phyloP scores from a whole-genome alignment of 2,797 vertebrate species.

The Echiichthys vipera region DNA sequence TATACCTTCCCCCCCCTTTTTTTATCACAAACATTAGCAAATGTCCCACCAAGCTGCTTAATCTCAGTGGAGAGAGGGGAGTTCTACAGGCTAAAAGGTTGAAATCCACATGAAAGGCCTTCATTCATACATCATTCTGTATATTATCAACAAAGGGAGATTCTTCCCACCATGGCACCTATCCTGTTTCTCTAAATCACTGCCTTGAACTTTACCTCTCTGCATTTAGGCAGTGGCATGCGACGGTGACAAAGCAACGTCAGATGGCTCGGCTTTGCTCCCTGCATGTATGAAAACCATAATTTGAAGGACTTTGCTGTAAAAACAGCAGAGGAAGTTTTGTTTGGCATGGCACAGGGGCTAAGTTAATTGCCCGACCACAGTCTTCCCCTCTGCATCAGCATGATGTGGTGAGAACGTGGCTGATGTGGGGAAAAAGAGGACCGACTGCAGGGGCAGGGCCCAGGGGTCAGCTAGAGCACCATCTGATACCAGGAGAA shows the following conservation, averaged over 20 bases:
- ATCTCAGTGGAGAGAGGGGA: conserved; percentile 22
- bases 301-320: conserved; percentile 81
- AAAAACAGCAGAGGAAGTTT: conserved; percentile 87
- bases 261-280: conserved; percentile 62
- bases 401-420: conserved; percentile 77
- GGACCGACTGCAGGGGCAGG: conserved; percentile 60
- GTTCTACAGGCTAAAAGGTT: conserved; percentile 22
- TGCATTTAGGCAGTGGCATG: conserved; percentile 44
- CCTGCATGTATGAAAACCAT: conserved; percentile 80
- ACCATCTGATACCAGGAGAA: conserved; percentile 65
- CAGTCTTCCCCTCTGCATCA: conserved; percentile 83
- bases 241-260: conserved; percentile 73
- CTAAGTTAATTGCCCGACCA: conserved; percentile 84
- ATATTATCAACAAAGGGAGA: conserved; percentile 50
- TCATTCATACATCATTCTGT: conserved; percentile 64
- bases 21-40: too few species aligned
- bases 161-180: conserved; percentile 44
- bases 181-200: conserved; percentile 51
- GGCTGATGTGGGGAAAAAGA: conserved; percentile 66
- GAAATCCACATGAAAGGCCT: conserved; percentile 50
- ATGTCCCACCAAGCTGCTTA: conserved; percentile 21
- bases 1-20: too few species aligned
- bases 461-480: conserved; percentile 68
- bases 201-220: conserved; percentile 51
- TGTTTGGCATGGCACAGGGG: conserved; percentile 80